Base-by-base conservation (phyloP, 1,140 invertebrate genomes). In the Saccostrea cuccullata region DNA sequence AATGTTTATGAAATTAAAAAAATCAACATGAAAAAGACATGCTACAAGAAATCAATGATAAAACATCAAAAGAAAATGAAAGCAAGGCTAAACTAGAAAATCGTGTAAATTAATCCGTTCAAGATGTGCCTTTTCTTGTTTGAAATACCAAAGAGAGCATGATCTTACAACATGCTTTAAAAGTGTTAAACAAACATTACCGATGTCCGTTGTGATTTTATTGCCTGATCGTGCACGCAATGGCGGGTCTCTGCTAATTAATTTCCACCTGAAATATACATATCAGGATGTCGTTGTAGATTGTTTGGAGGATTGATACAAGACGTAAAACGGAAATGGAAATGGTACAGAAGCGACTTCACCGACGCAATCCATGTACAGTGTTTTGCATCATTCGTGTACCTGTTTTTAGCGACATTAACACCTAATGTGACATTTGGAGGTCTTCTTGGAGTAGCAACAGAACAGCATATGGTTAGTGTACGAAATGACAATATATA, bases 361-460 rank as follows among this genome's bases (percentile, higher is more conserved):
- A 96, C 94, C 84, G 99, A 99, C 93, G 98, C 98, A 0, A 94
- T 99, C 2, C 97, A 98, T 12, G 95, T 98, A 82, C 99, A 99
- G 94, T 99, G 98, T 93, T 95, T 99, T 4, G 99, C 99, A 11
- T 98, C 99, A 0, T 98, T 99, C 96, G 98, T 99, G 92, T 99
- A 99, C 95, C 96, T 99, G n/a, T 99, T 99, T 94, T 99, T 99
- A 94, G 99, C 99, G 56, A 99, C 99, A 94, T 96, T 99, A 20
- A 99, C 99, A 0, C 99, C 99, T 0, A 99, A 99, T 89, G 98
- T 99, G 87, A 99, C 98, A 0, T 99, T 99, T 94, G 98, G 98
- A 84, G 99, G 99, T 17, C 96, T 99, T 6, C 95, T 99, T 20
- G 97, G 98, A 84, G 97, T 99, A 95, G 99, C 98, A 4, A 99